These are phyloP conservation scores for Umimayanthus chanpuru DNA, from an alignment of 92 coral and sea anemone genomes.

Conservation along the genomic window DNA sequence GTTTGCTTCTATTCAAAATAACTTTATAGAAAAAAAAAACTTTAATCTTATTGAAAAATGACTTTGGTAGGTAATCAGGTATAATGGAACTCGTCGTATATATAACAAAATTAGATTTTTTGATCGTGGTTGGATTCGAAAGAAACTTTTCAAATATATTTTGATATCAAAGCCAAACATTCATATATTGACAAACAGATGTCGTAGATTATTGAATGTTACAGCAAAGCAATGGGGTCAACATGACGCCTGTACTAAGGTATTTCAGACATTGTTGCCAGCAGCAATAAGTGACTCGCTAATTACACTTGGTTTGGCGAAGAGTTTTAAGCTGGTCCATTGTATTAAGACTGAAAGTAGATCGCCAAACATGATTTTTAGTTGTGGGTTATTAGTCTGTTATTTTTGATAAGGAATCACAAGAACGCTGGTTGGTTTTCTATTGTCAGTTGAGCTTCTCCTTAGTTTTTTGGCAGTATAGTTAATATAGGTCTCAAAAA, in stretches of 20 bases:
- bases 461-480: too few relatives aligned
- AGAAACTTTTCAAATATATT: neutral
- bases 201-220: neutral
- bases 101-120: neutral
- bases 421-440: too few relatives aligned
- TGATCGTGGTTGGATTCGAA: neutral
- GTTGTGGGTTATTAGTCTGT: too few relatives aligned
- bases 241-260: neutral
- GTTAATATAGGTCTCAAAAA: too few relatives aligned
- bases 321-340: too few relatives aligned
- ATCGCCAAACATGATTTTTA: too few relatives aligned
- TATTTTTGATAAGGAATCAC: too few relatives aligned
- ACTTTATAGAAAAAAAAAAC: neutral
- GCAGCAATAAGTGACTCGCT: neutral
- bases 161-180: neutral
- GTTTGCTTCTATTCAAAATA: too few relatives aligned
- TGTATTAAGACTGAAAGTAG: too few relatives aligned
- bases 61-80: neutral
- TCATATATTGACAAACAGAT: neutral
- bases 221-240: neutral
- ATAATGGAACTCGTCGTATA: neutral
- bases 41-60: neutral
- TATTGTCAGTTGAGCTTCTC: too few relatives aligned
- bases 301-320: neutral
- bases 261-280: constrained; percentile 11